Percentiles rank a stretch among this genome's conserved stretches.
Evolutionary conservation across 2,113 vertebrate species (phyloP).

Genomic region (Pangasianodon gigas): DNA sequence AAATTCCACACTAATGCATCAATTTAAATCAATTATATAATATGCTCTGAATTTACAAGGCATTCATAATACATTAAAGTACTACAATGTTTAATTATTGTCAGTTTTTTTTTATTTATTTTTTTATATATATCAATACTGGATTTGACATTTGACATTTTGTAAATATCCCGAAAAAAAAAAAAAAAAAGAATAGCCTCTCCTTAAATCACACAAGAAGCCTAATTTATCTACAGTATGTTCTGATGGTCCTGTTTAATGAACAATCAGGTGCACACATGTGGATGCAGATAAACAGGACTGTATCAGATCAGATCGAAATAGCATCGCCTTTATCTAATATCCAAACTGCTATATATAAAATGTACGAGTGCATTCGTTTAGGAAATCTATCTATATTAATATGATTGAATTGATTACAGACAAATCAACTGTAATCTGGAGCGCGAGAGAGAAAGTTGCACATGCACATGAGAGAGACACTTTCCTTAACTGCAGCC

Average conservation of each 20-base stretch:
- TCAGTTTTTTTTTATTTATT: neutral
- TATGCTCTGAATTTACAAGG: neutral
- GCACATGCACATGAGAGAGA: conserved; percentile 32
- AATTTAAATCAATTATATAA: neutral
- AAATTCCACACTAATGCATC: neutral
- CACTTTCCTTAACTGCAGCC: conserved; percentile 78
- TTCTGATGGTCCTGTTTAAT: neutral
- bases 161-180: neutral
- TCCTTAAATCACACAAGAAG: neutral
- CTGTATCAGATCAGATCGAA: neutral
- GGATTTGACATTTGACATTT: neutral
- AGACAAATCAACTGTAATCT: neutral
- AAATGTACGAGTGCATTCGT: neutral
- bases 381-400: conserved; percentile 11
- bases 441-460: conserved; percentile 21
- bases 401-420: neutral
- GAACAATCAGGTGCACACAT: neutral
- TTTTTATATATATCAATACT: neutral
- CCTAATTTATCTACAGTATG: neutral
- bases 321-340: neutral
- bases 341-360: neutral
- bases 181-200: neutral
- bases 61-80: neutral
- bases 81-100: neutral
- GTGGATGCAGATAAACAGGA: neutral